These are phyloP conservation scores for Leistus spinibarbis DNA, from an alignment of 2,888 invertebrate species.

Conservation along the genomic window DNA sequence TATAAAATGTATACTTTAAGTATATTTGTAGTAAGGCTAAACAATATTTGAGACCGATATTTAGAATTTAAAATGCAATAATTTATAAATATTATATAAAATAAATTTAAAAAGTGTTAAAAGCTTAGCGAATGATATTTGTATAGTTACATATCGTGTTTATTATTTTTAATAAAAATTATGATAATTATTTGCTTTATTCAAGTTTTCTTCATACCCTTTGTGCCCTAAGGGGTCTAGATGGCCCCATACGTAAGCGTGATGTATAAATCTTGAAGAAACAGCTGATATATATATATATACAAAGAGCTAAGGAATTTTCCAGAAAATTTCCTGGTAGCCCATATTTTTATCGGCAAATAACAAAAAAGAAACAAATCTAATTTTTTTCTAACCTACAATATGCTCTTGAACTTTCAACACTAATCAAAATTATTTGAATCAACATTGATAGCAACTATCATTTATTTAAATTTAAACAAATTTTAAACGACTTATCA, in stretches of 20 bases:
- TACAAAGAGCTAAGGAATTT: neutral
- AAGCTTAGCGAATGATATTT: conserved; percentile 5
- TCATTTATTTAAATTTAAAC: neutral
- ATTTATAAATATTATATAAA: neutral
- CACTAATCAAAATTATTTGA: neutral
- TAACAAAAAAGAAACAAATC: neutral
- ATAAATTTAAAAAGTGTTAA: neutral
- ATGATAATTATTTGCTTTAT: neutral
- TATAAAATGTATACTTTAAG: neutral
- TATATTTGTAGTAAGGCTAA: neutral
- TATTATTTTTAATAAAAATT: conserved; percentile 34
- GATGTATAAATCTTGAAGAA: too few species aligned
- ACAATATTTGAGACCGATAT: neutral
- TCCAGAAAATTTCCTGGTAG: neutral
- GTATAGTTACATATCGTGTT: conserved; percentile 21
- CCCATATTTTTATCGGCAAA: neutral
- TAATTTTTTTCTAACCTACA: neutral
- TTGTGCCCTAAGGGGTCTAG: neutral
- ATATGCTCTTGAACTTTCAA: neutral
- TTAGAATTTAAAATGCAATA: neutral
- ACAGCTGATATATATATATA: neutral
- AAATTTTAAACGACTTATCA: neutral
- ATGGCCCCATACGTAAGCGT: too few species aligned
- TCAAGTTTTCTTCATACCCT: neutral
- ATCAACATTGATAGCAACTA: neutral